A percentile compares a stretch with the other conserved stretches of the same genome.
These are phyloP conservation scores for Champsocephalus esox DNA, from an alignment of 2,797 vertebrate genomes.

Conservation along the genomic window DNA sequence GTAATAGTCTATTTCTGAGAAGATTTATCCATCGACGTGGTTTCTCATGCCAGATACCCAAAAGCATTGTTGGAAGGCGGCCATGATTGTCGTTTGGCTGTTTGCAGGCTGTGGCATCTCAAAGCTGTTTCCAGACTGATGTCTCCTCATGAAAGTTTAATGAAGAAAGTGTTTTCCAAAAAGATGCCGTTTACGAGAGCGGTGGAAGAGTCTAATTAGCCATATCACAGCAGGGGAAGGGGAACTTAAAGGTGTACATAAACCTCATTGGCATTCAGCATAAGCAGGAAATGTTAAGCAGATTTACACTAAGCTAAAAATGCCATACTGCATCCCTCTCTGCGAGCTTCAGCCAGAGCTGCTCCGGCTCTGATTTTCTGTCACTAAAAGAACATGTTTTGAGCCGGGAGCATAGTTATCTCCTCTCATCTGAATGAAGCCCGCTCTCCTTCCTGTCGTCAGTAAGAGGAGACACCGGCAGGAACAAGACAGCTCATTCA, in stretches of 20 bases:
- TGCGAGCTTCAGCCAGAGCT: slow-evolving; percentile 40
- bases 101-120: slow-evolving; percentile 79
- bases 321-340: slow-evolving; percentile 35
- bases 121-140: slow-evolving; percentile 86
- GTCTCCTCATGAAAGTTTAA: slow-evolving; percentile 91
- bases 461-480: slow-evolving; percentile 36
- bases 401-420: slow-evolving; percentile 59
- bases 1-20: slow-evolving; percentile 70
- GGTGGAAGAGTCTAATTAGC: slow-evolving; percentile 80
- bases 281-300: slow-evolving; percentile 64
- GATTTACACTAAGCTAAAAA: slow-evolving; percentile 50
- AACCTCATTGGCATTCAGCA: slow-evolving; percentile 79
- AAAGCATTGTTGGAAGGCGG: slow-evolving; percentile 88
- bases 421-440: slow-evolving; percentile 58
- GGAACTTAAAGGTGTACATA: slow-evolving; percentile 75
- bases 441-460: slow-evolving; percentile 35
- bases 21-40: slow-evolving; percentile 78
- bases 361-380: slow-evolving; percentile 54
- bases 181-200: slow-evolving; percentile 77
- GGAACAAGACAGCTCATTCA: slow-evolving; percentile 53
- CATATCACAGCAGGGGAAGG: slow-evolving; percentile 82
- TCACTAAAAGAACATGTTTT: slow-evolving; percentile 48
- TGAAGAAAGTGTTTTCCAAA: slow-evolving; percentile 83
- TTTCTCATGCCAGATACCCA: slow-evolving; percentile 90
- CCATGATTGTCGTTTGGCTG: slow-evolving; percentile 86